Evolutionary conservation across 1,140 invertebrate genomes (phyloP).

Genomic region (Rhizoglyphus robini): DNA sequence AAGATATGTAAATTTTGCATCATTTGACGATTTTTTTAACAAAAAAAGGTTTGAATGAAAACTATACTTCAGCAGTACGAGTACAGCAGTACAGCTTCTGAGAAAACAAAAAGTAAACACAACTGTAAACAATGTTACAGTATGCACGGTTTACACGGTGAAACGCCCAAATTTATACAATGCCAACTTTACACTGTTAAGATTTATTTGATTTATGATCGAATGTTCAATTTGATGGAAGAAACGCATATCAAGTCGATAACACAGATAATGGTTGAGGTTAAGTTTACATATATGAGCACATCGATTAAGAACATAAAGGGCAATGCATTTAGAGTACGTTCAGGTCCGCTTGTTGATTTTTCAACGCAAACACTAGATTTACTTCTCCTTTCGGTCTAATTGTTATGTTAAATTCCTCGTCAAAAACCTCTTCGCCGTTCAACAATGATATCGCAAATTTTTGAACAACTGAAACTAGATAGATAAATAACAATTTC

Average conservation of each 20-base stretch:
- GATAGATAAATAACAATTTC: conserved; percentile 3
- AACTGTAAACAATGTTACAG: neutral
- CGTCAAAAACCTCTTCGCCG: conserved; percentile 7
- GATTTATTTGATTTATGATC: too few relatives aligned
- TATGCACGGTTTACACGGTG: neutral
- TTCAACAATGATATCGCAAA: neutral
- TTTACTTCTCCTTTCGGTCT: neutral
- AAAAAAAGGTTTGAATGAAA: neutral
- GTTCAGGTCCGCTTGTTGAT: neutral
- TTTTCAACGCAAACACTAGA: neutral
- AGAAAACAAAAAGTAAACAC: too few relatives aligned
- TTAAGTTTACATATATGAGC: neutral
- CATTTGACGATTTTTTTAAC: neutral
- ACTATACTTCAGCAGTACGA: too few relatives aligned
- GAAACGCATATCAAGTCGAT: neutral
- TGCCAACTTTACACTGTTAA: too few relatives aligned
- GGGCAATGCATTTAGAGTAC: neutral
- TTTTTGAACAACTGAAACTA: neutral
- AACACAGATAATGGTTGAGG: neutral
- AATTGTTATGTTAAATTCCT: neutral
- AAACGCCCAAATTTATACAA: too few relatives aligned
- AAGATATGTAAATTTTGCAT: conserved; percentile 1
- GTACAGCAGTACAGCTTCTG: too few relatives aligned
- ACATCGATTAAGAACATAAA: neutral
- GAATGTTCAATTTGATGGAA: too few relatives aligned